Conservation (phyloP, 2,113 vertebrate genomes). For the Campylomormyrus numenius region DNA sequence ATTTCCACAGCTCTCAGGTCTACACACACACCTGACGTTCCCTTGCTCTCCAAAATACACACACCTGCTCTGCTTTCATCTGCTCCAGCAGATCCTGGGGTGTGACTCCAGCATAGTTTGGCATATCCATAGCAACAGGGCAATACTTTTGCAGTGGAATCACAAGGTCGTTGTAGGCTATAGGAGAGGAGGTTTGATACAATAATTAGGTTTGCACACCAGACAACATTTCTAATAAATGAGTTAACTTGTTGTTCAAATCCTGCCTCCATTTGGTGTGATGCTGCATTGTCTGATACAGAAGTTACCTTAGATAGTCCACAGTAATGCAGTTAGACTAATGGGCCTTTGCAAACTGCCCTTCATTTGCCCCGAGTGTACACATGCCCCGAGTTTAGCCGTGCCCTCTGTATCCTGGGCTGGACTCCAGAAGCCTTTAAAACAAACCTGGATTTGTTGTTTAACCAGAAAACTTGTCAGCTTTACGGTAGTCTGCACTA, state of each 20-base stretch:
- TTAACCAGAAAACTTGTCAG: neutral
- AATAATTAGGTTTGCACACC: neutral
- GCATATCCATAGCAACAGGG: conserved; percentile 59
- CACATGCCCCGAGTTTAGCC: too few relatives aligned
- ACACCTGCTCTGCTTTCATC: conserved; percentile 47
- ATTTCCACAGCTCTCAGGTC: neutral
- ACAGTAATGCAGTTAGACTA: neutral
- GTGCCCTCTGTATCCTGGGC: neutral
- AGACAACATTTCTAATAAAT: neutral
- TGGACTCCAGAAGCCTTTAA: neutral
- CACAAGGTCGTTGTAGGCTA: conserved; percentile 70
- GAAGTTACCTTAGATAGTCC: neutral
- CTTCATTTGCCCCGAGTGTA: neutral
- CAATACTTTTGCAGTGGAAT: conserved; percentile 61
- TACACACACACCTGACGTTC: neutral
- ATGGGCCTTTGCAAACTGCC: neutral
- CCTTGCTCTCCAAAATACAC: conserved; percentile 2
- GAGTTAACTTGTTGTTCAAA: neutral
- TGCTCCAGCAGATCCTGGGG: conserved; percentile 64
- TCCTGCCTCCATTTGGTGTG: neutral
- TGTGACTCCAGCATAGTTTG: conserved; percentile 68
- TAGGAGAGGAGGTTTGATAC: neutral
- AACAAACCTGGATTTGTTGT: neutral
- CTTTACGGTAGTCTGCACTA: neutral
- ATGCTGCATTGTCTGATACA: neutral